Conservation (phyloP, 2,797 vertebrate genomes). For the Hirundo rustica region DNA sequence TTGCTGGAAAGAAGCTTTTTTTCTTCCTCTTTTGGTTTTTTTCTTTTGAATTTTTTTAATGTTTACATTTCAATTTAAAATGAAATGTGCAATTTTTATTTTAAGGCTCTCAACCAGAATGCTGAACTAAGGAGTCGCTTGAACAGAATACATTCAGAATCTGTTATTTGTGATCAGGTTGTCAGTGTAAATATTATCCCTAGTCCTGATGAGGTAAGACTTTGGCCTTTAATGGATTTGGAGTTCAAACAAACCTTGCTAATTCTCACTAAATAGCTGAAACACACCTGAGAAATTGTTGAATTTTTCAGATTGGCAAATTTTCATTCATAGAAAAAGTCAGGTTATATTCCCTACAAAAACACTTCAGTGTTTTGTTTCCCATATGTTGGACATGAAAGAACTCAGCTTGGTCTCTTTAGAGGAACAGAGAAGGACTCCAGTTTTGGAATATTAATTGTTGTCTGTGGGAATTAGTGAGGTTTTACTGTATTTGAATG, state of each 20-base stretch:
- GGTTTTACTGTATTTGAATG: conserved; percentile 29
- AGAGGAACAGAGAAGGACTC: not conserved
- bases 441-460: not conserved
- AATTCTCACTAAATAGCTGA: conserved; percentile 40
- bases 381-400: not conserved
- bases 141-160: conserved; percentile 97
- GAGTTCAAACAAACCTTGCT: conserved; percentile 48
- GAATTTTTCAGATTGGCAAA: not conserved
- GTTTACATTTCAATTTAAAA: conserved; percentile 64
- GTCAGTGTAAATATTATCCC: conserved; percentile 99
- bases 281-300: not conserved
- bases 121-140: conserved; percentile 95
- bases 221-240: conserved; percentile 63
- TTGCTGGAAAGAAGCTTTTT: not conserved
- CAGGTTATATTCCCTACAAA: not conserved
- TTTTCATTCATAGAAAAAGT: not conserved
- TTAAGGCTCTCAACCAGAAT: conserved; percentile 96
- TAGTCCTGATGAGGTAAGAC: conserved; percentile 93
- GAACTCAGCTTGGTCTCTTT: not conserved
- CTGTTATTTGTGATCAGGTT: conserved; percentile 94
- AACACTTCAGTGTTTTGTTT: not conserved
- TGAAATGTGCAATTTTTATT: conserved; percentile 75
- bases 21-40: not conserved
- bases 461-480: conserved; percentile 46
- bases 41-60: not conserved